These are phyloP conservation scores for Shargacucullia verbasci DNA, from an alignment of 2,888 invertebrate species.

Conservation along the genomic window DNA sequence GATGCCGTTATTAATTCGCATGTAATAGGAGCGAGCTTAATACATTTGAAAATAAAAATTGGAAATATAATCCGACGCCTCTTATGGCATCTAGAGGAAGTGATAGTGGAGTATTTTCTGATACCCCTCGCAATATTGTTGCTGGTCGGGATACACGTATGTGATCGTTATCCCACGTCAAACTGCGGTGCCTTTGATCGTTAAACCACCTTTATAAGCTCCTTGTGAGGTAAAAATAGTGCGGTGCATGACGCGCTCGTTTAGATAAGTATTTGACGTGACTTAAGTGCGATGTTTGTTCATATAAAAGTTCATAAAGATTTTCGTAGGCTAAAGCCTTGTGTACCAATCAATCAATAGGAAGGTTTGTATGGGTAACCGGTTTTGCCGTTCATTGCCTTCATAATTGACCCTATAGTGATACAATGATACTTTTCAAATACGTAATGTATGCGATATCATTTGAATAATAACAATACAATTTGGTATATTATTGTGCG, in stretches of 20 bases:
- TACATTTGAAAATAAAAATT: too few relatives aligned
- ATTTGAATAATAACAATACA: conserved; percentile 16
- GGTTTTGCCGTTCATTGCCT: too few relatives aligned
- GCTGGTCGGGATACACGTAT: conserved; percentile 31
- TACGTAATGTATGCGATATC: conserved; percentile 1
- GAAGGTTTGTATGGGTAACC: too few relatives aligned
- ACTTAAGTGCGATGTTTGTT: conserved; percentile 14
- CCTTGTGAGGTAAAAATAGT: conserved; percentile 48
- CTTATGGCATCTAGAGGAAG: conserved; percentile 16
- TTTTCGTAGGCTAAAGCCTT: too few relatives aligned
- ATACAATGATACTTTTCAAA: too few relatives aligned
- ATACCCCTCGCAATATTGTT: conserved; percentile 24
- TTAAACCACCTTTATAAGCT: conserved; percentile 53
- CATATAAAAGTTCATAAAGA: conserved; percentile 1
- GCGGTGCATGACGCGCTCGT: conserved; percentile 44
- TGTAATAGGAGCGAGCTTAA: too few relatives aligned
- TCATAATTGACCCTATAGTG: neutral
- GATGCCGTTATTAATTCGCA: too few relatives aligned
- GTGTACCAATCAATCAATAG: too few relatives aligned
- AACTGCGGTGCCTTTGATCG: conserved; percentile 50
- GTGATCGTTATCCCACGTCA: conserved; percentile 52
- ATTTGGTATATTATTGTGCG: conserved; percentile 11
- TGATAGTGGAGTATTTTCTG: conserved; percentile 17
- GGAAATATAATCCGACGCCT: too few relatives aligned
- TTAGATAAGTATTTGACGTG: conserved; percentile 53